Evolutionary conservation across 1,140 invertebrate genomes (phyloP).

Genomic region (Phocides pigmalion): DNA sequence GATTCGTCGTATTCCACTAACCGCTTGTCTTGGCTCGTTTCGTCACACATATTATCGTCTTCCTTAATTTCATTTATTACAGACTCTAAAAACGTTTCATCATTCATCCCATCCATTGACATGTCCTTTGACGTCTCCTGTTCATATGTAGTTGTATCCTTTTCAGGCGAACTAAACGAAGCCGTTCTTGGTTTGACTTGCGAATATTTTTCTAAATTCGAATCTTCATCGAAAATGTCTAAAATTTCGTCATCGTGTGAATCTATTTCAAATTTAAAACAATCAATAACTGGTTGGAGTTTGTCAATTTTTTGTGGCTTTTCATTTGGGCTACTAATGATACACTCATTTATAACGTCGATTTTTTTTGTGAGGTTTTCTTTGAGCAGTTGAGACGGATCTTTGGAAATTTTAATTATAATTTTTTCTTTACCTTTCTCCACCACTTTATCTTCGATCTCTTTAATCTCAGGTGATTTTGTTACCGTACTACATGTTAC

Average conservation of each 20-base stretch:
- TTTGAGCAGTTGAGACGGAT: constrained; percentile 44
- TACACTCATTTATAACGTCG: constrained; percentile 41
- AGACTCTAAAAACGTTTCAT: constrained; percentile 74
- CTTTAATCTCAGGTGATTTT: constrained; percentile 15
- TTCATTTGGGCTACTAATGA: constrained; percentile 31
- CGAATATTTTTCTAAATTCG: constrained; percentile 53
- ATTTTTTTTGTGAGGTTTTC: constrained; percentile 41
- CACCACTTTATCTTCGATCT: neutral
- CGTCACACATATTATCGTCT: constrained; percentile 63
- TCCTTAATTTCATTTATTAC: constrained; percentile 76
- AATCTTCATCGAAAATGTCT: constrained; percentile 68
- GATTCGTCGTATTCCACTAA: constrained; percentile 74
- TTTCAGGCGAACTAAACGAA: constrained; percentile 49
- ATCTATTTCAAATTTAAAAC: constrained; percentile 75
- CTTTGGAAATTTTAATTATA: constrained; percentile 36
- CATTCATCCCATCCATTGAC: constrained; percentile 58
- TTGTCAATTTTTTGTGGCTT: constrained; percentile 53
- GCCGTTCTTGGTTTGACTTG: constrained; percentile 41
- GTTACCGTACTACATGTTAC: neutral
- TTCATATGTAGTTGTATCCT: constrained; percentile 46
- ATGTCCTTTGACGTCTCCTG: constrained; percentile 46
- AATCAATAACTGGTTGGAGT: constrained; percentile 68
- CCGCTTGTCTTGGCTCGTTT: constrained; percentile 66
- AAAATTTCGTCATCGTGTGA: constrained; percentile 68
- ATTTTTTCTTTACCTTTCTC: neutral